Percentiles rank a stretch among this genome's conserved stretches.
These are phyloP conservation scores for Hirtodrosophila cameraria DNA, from an alignment of 2,888 invertebrate genomes.

Conservation along the genomic window DNA sequence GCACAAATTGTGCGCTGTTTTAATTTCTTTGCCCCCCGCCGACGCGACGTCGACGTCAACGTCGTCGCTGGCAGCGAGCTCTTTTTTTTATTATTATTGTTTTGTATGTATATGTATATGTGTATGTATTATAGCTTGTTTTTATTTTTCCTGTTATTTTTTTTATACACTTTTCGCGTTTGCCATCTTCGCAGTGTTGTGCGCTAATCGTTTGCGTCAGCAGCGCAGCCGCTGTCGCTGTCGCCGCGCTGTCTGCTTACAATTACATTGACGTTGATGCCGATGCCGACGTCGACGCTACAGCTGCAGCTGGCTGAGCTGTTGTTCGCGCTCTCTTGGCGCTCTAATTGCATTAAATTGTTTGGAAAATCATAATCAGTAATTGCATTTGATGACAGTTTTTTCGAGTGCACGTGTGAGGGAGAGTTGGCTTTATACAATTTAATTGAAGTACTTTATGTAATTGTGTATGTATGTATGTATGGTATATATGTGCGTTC, in stretches of 20 bases:
- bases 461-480: not conserved
- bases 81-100: conserved; percentile 39
- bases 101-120: conserved; percentile 21
- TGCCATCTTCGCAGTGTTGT: conserved; percentile 59
- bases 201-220: conserved; percentile 69
- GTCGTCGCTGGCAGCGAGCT: conserved; percentile 25
- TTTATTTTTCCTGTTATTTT: conserved; percentile 69
- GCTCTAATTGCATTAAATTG: conserved; percentile 81
- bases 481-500: not conserved
- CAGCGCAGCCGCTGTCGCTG: conserved; percentile 63
- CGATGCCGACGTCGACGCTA: conserved; percentile 26
- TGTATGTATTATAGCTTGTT: conserved; percentile 39
- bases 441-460: conserved; percentile 27
- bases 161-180: conserved; percentile 49
- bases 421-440: conserved; percentile 31
- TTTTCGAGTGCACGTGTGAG: conserved; percentile 38
- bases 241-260: conserved; percentile 68
- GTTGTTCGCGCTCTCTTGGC: conserved; percentile 44
- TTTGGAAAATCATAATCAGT: conserved; percentile 81
- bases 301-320: conserved; percentile 3
- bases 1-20: conserved; percentile 81
- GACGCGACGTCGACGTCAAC: conserved; percentile 5
- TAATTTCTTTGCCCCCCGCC: conserved; percentile 68
- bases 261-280: conserved; percentile 45
- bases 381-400: conserved; percentile 76